A percentile compares a stretch with the other conserved stretches of the same genome.
phyloP scores from a whole-genome alignment of 1,140 invertebrate species.

The Campoletis sonorensis region DNA sequence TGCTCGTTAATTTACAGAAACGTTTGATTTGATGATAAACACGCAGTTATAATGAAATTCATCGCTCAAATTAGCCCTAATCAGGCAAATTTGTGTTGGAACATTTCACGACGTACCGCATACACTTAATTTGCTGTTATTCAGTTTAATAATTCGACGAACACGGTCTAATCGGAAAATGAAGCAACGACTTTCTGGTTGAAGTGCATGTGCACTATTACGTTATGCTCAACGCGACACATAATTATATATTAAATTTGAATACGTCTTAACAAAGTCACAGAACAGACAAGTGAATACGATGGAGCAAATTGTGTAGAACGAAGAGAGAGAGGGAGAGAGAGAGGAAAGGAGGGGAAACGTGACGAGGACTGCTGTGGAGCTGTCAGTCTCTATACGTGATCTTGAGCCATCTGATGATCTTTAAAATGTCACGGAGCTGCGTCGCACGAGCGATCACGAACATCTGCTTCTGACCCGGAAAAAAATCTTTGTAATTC shows the following conservation, averaged over 20 bases:
- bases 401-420: not conserved
- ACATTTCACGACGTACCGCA: no score
- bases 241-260: not conserved
- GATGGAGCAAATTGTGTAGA: not conserved
- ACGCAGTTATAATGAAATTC: no score
- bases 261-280: not conserved
- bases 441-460: not conserved
- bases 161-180: not conserved
- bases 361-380: slow-evolving; percentile 7
- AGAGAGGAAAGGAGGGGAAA: slow-evolving; percentile 16
- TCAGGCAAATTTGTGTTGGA: no score
- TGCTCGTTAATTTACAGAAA: no score
- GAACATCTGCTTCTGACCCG: not conserved
- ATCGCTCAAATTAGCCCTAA: no score
- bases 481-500: not conserved
- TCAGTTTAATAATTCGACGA: not conserved
- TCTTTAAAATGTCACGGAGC: not conserved
- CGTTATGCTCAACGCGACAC: not conserved
- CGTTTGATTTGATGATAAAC: no score
- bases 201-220: not conserved
- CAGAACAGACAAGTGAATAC: not conserved
- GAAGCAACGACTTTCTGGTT: not conserved
- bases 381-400: slow-evolving; percentile 1
- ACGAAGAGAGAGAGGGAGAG: slow-evolving; percentile 36
- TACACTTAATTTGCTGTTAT: no score